A percentile compares a stretch with the other conserved stretches of the same genome.
Conservation (phyloP, 37 sponge, comb jelly and placozoan genomes). For the Theonella swinhoei region DNA sequence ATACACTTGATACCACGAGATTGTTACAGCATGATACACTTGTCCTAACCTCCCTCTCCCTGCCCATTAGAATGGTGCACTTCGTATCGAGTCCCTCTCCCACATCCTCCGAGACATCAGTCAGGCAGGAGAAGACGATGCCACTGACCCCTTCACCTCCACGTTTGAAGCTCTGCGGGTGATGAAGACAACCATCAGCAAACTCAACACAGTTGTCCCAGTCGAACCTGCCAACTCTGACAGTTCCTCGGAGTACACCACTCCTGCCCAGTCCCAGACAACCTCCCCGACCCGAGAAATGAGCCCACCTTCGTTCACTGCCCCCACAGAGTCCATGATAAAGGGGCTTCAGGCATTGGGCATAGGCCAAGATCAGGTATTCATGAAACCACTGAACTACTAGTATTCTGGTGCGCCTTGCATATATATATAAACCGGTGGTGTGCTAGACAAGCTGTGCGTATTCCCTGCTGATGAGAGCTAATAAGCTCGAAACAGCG, state of each 20-base stretch:
- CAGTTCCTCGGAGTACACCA: constrained; percentile 56
- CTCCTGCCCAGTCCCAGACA: constrained; percentile 49
- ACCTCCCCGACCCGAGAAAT: constrained; percentile 45
- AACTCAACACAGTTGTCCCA: constrained; percentile 26
- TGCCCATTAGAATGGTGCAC: not conserved
- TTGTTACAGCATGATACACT: no score
- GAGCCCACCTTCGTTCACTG: constrained; percentile 40
- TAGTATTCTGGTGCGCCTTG: no score
- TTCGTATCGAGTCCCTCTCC: constrained; percentile 32
- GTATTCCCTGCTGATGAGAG: no score
- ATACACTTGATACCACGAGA: not conserved
- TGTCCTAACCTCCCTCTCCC: no score
- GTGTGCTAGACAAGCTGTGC: no score
- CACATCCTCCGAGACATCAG: constrained; percentile 36
- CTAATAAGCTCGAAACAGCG: no score
- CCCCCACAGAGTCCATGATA: not conserved
- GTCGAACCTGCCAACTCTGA: constrained; percentile 16
- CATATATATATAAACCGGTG: no score
- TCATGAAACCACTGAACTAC: no score
- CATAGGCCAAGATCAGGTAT: not conserved
- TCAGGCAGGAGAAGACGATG: constrained; percentile 49
- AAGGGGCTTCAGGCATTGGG: not conserved
- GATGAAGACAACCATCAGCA: constrained; percentile 58
- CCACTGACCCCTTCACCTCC: constrained; percentile 63
- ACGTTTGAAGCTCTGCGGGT: constrained; percentile 67